Conservation (phyloP, 1,140 invertebrate genomes). For the Drosophila ficusphila region DNA sequence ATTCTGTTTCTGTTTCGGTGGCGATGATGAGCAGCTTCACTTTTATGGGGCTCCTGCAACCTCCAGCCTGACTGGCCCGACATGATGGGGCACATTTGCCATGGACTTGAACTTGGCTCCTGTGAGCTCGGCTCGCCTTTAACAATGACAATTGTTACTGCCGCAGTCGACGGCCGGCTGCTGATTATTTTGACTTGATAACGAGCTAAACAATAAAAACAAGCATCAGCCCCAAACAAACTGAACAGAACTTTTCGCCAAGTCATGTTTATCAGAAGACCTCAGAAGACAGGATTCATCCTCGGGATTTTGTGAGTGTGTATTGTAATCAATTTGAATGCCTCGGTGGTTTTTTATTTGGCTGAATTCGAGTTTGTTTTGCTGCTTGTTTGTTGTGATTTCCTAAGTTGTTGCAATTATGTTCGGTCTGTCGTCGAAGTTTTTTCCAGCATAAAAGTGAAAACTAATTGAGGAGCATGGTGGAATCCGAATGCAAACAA, state of each 20-base stretch:
- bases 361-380: conserved; percentile 50
- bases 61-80: conserved; percentile 1
- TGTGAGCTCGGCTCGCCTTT: conserved; percentile 65
- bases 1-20: conserved; percentile 41
- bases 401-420: conserved; percentile 80
- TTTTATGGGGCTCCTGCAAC: conserved; percentile 66
- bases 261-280: conserved; percentile 77
- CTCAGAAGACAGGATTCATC: conserved; percentile 50
- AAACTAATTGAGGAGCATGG: conserved; percentile 35
- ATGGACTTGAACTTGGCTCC: conserved; percentile 54
- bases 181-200: conserved; percentile 84
- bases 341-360: conserved; percentile 45
- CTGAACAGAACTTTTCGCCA: conserved; percentile 50
- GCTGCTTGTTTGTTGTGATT: conserved; percentile 75
- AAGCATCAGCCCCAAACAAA: conserved; percentile 65
- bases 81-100: conserved; percentile 75
- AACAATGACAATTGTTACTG: conserved; percentile 82
- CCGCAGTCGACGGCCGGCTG: conserved; percentile 37
- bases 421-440: conserved; percentile 34
- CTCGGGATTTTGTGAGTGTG: conserved; percentile 2
- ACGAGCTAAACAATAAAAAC: conserved; percentile 83
- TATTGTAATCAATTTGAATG: conserved; percentile 79
- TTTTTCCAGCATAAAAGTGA: conserved; percentile 47
- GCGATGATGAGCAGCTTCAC: conserved; percentile 79
- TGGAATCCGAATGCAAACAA: not conserved